Percentiles rank a stretch among this genome's conserved stretches.
phyloP scores from a whole-genome alignment of 1,140 invertebrate species.

The Neoseiulus cucumeris region DNA sequence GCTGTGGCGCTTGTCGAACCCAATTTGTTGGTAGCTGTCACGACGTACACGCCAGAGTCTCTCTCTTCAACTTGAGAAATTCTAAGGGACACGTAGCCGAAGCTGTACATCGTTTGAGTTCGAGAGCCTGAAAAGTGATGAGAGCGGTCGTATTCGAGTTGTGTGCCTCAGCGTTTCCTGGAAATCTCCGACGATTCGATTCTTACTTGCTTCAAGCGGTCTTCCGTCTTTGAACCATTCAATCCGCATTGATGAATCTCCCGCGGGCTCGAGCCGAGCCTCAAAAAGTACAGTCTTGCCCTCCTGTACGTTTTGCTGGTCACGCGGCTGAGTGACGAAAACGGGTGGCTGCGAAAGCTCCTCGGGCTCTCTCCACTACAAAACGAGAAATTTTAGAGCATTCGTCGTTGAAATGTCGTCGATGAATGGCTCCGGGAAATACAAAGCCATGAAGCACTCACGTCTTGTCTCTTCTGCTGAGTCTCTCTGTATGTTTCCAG shows the following conservation, averaged over 20 bases:
- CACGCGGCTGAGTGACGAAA: slow-evolving; percentile 78
- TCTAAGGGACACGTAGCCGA: slow-evolving; percentile 85
- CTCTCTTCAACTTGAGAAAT: slow-evolving; percentile 75
- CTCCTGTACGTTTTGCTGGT: slow-evolving; percentile 47
- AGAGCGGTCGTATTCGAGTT: neutral
- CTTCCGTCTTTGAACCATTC: slow-evolving; percentile 89
- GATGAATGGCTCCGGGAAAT: neutral
- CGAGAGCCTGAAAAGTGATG: slow-evolving; percentile 41
- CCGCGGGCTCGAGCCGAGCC: slow-evolving; percentile 72
- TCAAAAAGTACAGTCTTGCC: slow-evolving; percentile 89
- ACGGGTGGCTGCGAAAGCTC: slow-evolving; percentile 63
- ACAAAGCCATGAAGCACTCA: slow-evolving; percentile 15
- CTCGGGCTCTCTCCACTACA: slow-evolving; percentile 45
- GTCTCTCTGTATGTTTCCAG: slow-evolving; percentile 52
- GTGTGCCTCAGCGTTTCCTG: neutral
- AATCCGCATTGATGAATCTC: slow-evolving; percentile 69
- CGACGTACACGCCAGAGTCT: slow-evolving; percentile 79
- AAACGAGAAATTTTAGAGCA: slow-evolving; percentile 19
- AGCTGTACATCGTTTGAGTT: slow-evolving; percentile 85
- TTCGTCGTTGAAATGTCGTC: too few relatives aligned
- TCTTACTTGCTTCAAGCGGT: slow-evolving; percentile 59
- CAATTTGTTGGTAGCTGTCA: slow-evolving; percentile 60
- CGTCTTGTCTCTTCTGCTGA: slow-evolving; percentile 12
- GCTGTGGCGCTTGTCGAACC: slow-evolving; percentile 74
- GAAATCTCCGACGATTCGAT: neutral